Evolutionary conservation across 1,140 invertebrate species (phyloP), one percentile per base, ranked within the genome.

Genomic region (Micrasema longulum): DNA sequence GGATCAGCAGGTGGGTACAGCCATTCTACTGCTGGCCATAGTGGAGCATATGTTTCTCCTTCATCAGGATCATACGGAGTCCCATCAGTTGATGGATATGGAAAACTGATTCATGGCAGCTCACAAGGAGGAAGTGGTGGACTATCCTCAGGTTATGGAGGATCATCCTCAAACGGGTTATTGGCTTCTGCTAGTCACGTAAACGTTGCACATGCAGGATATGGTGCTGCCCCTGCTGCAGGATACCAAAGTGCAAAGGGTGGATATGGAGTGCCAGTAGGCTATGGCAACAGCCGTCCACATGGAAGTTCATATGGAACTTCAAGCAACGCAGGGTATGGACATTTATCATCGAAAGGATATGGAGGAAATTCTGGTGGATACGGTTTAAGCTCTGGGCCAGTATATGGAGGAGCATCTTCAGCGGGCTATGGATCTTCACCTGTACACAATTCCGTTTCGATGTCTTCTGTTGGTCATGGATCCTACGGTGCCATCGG

Each of bases 21-120:
- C 14, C 3, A n/a, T 16, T n/a, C 53, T 12, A 1, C 5, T 7
- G 63, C 18, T 26, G 18, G 18, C 5, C 35, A 35, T 5, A 23
- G 20, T 35, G 64, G 41, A 31, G 16, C 69, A 70, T 2, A 71
- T 53, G 38, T 20, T n/a, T 14, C 18, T 18, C 53, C 2, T 18
- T 60, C n/a, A 1, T 18, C 72, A 77, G 70, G 38, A 23, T 47
- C 57, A 1, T 52, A 73, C 38, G 72, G 60, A 45, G 68, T 11
- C 10, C 22, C 45, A 22, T 14, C 67, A 35, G 31, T n/a, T 5
- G 48, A 18, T 47, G 36, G 41, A 14, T 60, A 57, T 22, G 55
- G 41, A 26, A 11, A 23, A 38, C 26, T 16, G 26, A n/a, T n/a
- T n/a, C n/a, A n/a, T n/a, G n/a, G n/a, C n/a, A n/a, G n/a, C n/a